Evolutionary conservation across 2,113 vertebrate species (phyloP).

Genomic region (Pelodiscus sinensis): DNA sequence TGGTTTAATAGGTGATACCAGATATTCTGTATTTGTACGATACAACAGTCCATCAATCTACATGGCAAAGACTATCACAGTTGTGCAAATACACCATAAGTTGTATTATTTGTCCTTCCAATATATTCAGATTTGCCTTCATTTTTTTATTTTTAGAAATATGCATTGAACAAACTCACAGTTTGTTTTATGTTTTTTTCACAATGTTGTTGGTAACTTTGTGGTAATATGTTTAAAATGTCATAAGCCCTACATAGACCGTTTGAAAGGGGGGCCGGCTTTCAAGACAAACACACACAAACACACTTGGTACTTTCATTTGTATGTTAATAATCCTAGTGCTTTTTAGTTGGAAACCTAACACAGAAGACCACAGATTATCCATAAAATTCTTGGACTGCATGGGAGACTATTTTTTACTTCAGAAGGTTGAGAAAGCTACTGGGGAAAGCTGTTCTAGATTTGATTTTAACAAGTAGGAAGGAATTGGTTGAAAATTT

Average conservation of each 20-base stretch:
- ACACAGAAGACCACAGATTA: no score
- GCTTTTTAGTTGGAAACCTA: background rate
- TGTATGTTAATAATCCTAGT: background rate
- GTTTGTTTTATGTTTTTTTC: background rate
- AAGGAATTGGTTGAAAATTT: no score
- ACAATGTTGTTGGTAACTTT: background rate
- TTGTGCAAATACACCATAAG: background rate
- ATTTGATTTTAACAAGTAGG: no score
- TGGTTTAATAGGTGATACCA: background rate
- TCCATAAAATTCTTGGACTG: no score
- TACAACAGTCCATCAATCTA: background rate
- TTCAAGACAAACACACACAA: background rate
- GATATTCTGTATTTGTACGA: background rate
- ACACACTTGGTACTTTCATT: background rate
- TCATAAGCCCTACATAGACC: background rate
- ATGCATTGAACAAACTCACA: background rate
- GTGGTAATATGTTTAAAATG: background rate
- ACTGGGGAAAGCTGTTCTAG: no score
- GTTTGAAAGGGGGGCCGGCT: background rate
- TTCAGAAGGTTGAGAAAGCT: no score
- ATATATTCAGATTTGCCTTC: background rate
- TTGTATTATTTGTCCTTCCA: background rate
- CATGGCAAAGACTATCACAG: background rate
- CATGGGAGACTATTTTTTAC: no score
- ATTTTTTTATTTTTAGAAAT: background rate